phyloP scores from a whole-genome alignment of 2,888 invertebrate genomes.

The Athetis lepigone region DNA sequence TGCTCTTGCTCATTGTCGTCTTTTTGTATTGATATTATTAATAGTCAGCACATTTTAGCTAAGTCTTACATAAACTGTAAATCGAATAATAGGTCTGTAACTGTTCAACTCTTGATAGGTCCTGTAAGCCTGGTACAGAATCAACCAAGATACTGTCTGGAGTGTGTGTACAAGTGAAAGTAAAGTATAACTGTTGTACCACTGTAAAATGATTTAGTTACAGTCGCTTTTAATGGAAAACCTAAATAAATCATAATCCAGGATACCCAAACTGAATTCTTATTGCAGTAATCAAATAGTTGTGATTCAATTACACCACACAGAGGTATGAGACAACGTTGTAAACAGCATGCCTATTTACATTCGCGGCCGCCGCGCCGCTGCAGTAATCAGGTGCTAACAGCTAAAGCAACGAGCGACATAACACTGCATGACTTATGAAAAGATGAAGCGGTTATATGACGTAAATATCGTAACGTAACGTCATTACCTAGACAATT shows the following conservation, averaged over 20 bases:
- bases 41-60: background rate
- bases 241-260: no score
- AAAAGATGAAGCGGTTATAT: background rate
- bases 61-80: no score
- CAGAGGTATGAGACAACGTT: conserved; percentile 16
- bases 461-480: background rate
- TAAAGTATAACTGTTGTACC: no score
- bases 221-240: background rate
- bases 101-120: no score
- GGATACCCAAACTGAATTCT: no score
- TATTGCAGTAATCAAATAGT: background rate
- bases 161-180: no score
- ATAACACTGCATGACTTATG: background rate
- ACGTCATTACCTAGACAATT: background rate
- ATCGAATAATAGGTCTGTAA: no score
- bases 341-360: no score
- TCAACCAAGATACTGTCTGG: no score
- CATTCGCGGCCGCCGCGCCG: background rate
- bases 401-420: background rate
- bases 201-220: no score
- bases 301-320: conserved; percentile 26
- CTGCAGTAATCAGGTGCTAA: conserved; percentile 43
- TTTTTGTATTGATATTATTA: background rate
- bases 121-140: no score
- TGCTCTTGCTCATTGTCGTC: background rate